Evolutionary conservation across 2,797 vertebrate species (phyloP), one percentile per base, ranked within the genome.

Genomic region (Acrossocheilus fasciatus): DNA sequence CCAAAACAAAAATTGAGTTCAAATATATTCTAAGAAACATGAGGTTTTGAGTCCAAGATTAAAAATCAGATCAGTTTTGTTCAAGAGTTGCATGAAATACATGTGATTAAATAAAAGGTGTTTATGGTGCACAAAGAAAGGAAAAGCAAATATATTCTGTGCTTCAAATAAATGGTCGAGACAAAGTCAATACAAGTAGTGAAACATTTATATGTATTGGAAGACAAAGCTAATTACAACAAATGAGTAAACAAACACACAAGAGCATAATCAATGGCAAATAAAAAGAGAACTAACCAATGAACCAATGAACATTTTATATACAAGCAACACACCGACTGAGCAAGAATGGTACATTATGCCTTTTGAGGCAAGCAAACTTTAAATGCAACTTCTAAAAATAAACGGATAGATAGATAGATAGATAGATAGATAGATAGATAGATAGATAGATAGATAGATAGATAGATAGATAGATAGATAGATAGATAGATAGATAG

Each of bases 161-260:
- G 36, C 30, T 70, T 82, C 68, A 57, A 39, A 82, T 82, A 50
- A 75, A 34, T 30, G 8, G 43, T 50, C 17, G 4, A 54, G 50
- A 36, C 30, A 23, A 76, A 54, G 30, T 54, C 5, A 39, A 54
- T 76, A 39, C 50, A 54, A 54, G 50, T 74, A 1, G 43, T 36
- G 20, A 76, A 76, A 54, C 47, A 20, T 76, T 12, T 76, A 54
- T 76, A 76, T 76, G 73, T 11, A 41, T 26, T 41, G 30, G 2
- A 70, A 54, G 34, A 54, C 66, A 57, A 41, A 70, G 66, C 47
- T 11, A 26, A 70, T 82, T 82, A 70, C 45, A 81, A 69, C 7
- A 20, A 82, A 69, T 18, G 80, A 69, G 47, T 82, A 75, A 75
- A 52, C 45, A 54, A 82, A 82, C 34, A 69, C 30, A 69, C 64